Base-by-base conservation (phyloP, 1,140 invertebrate species). In the Colletes gigas region DNA sequence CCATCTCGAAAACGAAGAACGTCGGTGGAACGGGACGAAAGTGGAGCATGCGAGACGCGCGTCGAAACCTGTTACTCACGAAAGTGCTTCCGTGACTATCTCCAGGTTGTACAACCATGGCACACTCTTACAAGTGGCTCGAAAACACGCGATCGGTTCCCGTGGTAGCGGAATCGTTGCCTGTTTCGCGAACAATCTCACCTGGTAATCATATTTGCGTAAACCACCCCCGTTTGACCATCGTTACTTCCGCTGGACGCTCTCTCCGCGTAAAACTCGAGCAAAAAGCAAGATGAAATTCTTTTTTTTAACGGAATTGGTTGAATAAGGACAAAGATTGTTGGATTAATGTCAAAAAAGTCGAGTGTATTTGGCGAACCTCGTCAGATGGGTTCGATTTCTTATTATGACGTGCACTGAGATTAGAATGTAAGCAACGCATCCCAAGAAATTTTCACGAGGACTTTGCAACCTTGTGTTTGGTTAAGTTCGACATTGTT, bases 1-100 rank as follows among this genome's bases (percentile, higher is more conserved):
- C 41, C 52, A 72, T 30, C 52, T 50, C 70, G 66, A 74, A 70
- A 62, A 68, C 39, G 66, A 60, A 54, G 74, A 66, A 63, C 21
- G 39, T 21, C 39, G 10, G 52, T 10, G 65, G 4, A 15, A 54
- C 15, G 44, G 50, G 19, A 39, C 60, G 54, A 85, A 85, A 85
- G 73, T 84, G 63, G 83, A 82, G 83, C 85, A 73, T 76, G 62
- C 83, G 85, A 86, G 74, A 78, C 78, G 63, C 74, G 69, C 81
- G 79, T 86, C 83, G 83, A 86, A 86, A 86, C 85, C 87, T 87
- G 85, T 87, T 87, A 86, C 82, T 84, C 73, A 66, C 85, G 82
- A 71, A 71, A 81, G 74, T 68, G 82, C 82, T 87, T 87, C 78
- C 85, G 85, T 87, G 85, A 84, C 85, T 87, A 82, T 84, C 83